Conservation (phyloP, 2,888 invertebrate genomes). For the Orchesella flavescens region DNA sequence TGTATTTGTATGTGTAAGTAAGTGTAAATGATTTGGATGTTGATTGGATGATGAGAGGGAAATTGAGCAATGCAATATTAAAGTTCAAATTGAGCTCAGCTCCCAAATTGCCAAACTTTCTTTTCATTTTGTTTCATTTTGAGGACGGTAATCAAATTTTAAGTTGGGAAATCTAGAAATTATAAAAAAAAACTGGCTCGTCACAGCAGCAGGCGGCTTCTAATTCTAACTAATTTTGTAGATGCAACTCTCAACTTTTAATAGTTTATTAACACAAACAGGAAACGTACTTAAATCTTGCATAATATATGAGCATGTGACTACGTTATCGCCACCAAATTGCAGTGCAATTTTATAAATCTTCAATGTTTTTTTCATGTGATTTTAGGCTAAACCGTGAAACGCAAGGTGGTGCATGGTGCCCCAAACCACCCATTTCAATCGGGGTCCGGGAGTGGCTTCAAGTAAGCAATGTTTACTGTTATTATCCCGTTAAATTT, state of each 20-base stretch:
- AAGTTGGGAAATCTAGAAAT: too few species aligned
- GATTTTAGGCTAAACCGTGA: slow-evolving; percentile 80
- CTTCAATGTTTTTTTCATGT: too few species aligned
- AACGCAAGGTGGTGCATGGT: slow-evolving; percentile 85
- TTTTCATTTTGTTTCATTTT: neutral
- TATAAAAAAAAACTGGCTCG: too few species aligned
- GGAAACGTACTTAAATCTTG: too few species aligned
- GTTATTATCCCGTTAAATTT: neutral
- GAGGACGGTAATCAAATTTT: too few species aligned
- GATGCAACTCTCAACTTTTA: too few species aligned
- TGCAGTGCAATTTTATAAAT: too few species aligned
- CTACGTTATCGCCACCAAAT: too few species aligned
- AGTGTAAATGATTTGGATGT: slow-evolving; percentile 23
- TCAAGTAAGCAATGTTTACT: slow-evolving; percentile 72
- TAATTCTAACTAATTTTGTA: too few species aligned
- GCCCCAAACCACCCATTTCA: slow-evolving; percentile 81
- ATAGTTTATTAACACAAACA: too few species aligned
- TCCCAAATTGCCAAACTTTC: neutral
- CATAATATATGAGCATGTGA: too few species aligned
- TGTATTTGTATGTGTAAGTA: neutral
- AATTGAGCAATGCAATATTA: neutral
- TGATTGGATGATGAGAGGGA: slow-evolving; percentile 9
- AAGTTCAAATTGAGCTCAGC: slow-evolving; percentile 1
- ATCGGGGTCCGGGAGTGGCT: slow-evolving; percentile 81
- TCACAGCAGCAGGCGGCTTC: too few species aligned